Evolutionary conservation across 2,888 invertebrate species (phyloP).

Genomic region (Pterobdella sp.): DNA sequence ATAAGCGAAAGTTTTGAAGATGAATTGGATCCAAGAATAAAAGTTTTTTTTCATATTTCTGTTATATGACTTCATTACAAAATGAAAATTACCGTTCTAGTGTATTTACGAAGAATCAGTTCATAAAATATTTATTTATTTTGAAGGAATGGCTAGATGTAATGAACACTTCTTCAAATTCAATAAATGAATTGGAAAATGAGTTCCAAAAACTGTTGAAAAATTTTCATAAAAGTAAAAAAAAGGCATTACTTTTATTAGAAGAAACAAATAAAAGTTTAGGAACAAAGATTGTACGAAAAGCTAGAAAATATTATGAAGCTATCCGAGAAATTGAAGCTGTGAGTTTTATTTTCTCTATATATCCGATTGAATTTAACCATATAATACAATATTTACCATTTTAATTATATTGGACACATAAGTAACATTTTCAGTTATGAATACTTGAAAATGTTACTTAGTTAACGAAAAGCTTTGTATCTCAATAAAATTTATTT

Average conservation of each 20-base stretch:
- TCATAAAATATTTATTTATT: neutral
- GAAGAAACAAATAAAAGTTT: neutral
- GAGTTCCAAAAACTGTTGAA: neutral
- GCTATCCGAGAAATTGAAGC: neutral
- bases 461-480: no score
- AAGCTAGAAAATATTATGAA: neutral
- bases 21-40: neutral
- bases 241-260: neutral
- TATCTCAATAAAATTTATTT: no score
- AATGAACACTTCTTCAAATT: neutral
- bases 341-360: neutral
- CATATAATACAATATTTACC: no score
- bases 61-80: no score
- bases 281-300: neutral
- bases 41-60: neutral
- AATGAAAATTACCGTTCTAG: neutral
- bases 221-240: neutral
- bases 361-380: no score
- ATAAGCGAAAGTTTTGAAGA: neutral
- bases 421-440: no score
- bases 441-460: no score
- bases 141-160: conserved; percentile 6
- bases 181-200: conserved; percentile 6
- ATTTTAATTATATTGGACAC: no score
- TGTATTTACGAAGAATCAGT: no score